phyloP scores from a whole-genome alignment of 2,797 vertebrate species.

The Adelosebastes latens region DNA sequence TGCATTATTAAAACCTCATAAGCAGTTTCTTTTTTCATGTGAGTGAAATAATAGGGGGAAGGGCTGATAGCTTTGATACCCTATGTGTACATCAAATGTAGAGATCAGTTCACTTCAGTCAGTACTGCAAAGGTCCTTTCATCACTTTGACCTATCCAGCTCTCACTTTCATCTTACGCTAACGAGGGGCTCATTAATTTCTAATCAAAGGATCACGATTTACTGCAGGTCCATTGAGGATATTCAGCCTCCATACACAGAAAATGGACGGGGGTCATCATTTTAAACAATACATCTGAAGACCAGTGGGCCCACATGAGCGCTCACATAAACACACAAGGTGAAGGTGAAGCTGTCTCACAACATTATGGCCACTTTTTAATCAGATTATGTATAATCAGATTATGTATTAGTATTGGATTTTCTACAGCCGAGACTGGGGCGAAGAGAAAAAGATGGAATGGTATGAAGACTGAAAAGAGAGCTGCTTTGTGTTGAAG shows the following conservation, averaged over 20 bases:
- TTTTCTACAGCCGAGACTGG: neutral
- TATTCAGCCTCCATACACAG: conserved; percentile 33
- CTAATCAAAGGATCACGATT: conserved; percentile 71
- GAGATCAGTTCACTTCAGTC: conserved; percentile 55
- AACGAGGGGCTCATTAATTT: conserved; percentile 73
- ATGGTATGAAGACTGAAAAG: conserved; percentile 34
- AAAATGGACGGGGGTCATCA: conserved; percentile 41
- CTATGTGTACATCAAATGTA: conserved; percentile 50
- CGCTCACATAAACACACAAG: neutral
- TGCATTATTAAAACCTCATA: conserved; percentile 53
- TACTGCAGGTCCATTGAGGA: conserved; percentile 48
- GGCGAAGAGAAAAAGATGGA: conserved; percentile 7
- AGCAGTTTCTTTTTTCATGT: conserved; percentile 26
- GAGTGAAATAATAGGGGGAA: conserved; percentile 34
- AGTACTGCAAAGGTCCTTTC: conserved; percentile 65
- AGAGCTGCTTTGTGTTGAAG: conserved; percentile 65
- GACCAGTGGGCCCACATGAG: neutral
- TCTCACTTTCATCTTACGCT: conserved; percentile 72
- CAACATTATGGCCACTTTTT: conserved; percentile 6
- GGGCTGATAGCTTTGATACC: conserved; percentile 58
- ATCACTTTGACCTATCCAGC: conserved; percentile 70
- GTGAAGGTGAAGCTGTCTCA: conserved; percentile 9
- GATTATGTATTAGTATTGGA: neutral
- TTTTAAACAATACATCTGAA: conserved; percentile 45
- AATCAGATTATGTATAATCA: neutral